Base-by-base conservation (phyloP, 1,140 invertebrate genomes). In the Drosophila ambigua region DNA sequence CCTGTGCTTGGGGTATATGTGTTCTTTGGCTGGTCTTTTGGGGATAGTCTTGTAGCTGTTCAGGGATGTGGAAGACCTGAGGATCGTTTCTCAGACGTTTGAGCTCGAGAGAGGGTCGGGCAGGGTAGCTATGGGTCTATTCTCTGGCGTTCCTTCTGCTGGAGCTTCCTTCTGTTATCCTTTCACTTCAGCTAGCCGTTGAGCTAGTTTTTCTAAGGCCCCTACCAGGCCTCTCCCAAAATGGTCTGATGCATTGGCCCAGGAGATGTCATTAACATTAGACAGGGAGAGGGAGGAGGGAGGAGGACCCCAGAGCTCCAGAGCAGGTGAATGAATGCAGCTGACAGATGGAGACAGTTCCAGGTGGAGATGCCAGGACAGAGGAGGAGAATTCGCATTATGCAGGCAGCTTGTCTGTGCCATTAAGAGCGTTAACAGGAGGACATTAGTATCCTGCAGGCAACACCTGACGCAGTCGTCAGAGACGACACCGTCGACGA, bases 181-280 rank as follows among this genome's bases (percentile, higher is more conserved):
- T 78, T 81, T 60, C 41, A 44, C 65, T 69, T 45, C 39, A 44
- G 44, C 65, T 57, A 23, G 50, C 31, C 24, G 45, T 45, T 84
- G 62, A 61, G 64, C 77, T 75, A 78, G 58, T 87, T 85, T 84
- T 69, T 83, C 75, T 67, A 64, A 68, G 62, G 49, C 6, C 24
- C 43, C 45, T 50, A 24, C 46, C 15, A 39, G 23, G 20, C 20
- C 52, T 53, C 48, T 13, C 71, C 69, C 31, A 44, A 85, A 71
- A 85, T 72, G 82, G 82, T 26, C 71, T 82, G 82, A 85, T 85
- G 82, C 82, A 51, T 35, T 72, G 69, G 74, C 82, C 83, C 82
- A 72, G 78, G 82, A 88, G 82, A 87, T 87, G 82, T 82, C 83
- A 87, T 87, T 87, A 87, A 82, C 82, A 88, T 87, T 69, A 69